A percentile compares a stretch with the other conserved stretches of the same genome.
Conservation (phyloP, 37 sponge, comb jelly and placozoan genomes). For the Bolinopsis microptera region DNA sequence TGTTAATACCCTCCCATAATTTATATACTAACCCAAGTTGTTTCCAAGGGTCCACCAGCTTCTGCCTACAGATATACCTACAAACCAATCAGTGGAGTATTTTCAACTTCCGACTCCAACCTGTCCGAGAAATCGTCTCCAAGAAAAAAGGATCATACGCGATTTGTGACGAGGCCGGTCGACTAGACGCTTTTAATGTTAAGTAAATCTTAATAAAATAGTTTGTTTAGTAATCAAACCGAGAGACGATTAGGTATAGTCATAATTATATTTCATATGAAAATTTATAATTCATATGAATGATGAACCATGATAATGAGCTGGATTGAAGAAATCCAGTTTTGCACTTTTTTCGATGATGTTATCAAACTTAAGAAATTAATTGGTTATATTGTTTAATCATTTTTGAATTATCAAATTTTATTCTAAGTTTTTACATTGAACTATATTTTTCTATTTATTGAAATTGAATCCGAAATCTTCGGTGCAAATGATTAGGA, state of each 20-base stretch:
- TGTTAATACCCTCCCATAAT: too few species aligned
- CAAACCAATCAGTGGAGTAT: conserved; percentile 1
- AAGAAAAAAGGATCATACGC: neutral
- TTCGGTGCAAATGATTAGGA: neutral
- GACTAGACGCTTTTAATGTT: too few species aligned
- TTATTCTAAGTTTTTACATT: neutral
- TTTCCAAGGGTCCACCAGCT: neutral
- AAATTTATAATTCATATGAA: neutral
- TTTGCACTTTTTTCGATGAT: neutral
- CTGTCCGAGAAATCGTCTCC: neutral
- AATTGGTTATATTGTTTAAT: neutral
- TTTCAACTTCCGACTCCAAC: conserved; percentile 3
- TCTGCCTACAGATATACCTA: neutral
- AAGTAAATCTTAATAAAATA: neutral
- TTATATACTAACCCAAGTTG: too few species aligned
- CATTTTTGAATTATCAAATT: neutral
- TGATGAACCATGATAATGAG: neutral
- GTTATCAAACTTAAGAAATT: neutral
- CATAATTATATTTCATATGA: neutral
- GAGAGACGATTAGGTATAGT: neutral
- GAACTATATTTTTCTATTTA: neutral
- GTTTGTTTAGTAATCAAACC: neutral
- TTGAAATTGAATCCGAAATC: neutral
- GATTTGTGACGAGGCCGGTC: neutral
- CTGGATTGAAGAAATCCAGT: neutral